These are phyloP conservation scores for Montipora foliosa DNA, from an alignment of 64 coral and sea anemone species.

Conservation along the genomic window DNA sequence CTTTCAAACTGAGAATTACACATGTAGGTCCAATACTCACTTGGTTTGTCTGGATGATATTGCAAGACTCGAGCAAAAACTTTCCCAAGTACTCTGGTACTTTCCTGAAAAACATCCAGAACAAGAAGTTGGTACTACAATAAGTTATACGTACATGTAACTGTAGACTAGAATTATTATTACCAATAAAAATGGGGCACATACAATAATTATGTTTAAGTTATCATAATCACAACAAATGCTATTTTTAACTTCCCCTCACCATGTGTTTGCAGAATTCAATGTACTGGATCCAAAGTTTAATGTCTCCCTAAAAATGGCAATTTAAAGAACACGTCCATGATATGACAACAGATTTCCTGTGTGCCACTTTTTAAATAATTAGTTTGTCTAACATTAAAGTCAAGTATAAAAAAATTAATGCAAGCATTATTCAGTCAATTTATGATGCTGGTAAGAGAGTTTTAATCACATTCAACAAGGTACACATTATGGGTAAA, in stretches of 20 bases:
- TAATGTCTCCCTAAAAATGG: conserved; percentile 80
- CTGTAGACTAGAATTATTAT: neutral
- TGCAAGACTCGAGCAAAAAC: conserved; percentile 85
- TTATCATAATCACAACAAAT: neutral
- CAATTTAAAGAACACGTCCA: neutral
- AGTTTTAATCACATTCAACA: neutral
- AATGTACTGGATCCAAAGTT: conserved; percentile 98
- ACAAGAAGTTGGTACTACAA: neutral
- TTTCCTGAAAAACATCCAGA: conserved; percentile 60
- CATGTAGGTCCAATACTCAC: conserved; percentile 51
- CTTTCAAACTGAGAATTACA: no score
- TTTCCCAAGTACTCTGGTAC: conserved; percentile 77
- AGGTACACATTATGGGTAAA: neutral
- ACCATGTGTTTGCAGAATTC: conserved; percentile 95
- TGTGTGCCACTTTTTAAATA: no score
- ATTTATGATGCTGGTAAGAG: neutral
- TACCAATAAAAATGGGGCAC: neutral
- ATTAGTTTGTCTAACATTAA: no score
- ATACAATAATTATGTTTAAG: no score
- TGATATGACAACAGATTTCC: no score
- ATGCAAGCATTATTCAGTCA: no score
- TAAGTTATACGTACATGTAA: neutral
- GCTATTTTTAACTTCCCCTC: neutral
- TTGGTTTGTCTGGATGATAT: conserved; percentile 90
- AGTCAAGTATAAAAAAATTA: no score